Percentiles rank a stretch among this genome's conserved stretches.
phyloP scores from a whole-genome alignment of 2,797 vertebrate species.

The Galago senegalensis region DNA sequence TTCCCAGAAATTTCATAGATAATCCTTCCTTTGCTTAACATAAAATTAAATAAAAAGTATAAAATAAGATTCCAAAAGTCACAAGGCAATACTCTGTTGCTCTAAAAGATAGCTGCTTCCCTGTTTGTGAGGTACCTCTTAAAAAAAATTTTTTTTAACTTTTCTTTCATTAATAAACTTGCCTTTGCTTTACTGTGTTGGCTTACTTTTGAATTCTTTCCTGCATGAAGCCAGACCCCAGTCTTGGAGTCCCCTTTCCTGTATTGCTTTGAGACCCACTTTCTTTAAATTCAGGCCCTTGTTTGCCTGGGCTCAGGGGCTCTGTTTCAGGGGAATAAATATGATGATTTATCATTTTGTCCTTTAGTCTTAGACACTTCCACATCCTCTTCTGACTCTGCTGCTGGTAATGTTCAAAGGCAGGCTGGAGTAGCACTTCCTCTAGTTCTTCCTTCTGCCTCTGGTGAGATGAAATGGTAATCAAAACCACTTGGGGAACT shows the following conservation, averaged over 20 bases:
- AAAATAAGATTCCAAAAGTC: not conserved
- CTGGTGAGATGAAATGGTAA: not conserved
- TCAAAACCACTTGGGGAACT: rapidly evolving
- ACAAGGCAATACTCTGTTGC: not conserved
- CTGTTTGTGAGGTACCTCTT: too few species aligned
- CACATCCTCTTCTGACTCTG: not conserved
- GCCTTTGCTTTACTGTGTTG: not conserved
- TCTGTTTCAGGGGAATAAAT: not conserved
- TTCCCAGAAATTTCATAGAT: not conserved
- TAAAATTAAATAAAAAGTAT: not conserved
- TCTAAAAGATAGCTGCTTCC: not conserved
- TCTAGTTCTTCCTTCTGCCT: not conserved
- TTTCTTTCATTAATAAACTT: too few species aligned
- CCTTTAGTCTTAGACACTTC: not conserved
- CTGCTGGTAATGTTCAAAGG: not conserved
- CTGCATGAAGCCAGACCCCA: not conserved
- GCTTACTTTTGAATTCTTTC: not conserved
- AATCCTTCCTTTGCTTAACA: not conserved
- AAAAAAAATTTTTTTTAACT: too few species aligned
- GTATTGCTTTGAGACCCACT: not conserved
- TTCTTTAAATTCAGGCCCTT: not conserved
- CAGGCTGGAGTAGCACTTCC: not conserved
- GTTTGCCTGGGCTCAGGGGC: not conserved
- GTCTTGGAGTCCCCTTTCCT: not conserved
- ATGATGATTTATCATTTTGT: not conserved